Conservation (phyloP, 2,113 vertebrate genomes). For the Syrmaticus mikado region DNA sequence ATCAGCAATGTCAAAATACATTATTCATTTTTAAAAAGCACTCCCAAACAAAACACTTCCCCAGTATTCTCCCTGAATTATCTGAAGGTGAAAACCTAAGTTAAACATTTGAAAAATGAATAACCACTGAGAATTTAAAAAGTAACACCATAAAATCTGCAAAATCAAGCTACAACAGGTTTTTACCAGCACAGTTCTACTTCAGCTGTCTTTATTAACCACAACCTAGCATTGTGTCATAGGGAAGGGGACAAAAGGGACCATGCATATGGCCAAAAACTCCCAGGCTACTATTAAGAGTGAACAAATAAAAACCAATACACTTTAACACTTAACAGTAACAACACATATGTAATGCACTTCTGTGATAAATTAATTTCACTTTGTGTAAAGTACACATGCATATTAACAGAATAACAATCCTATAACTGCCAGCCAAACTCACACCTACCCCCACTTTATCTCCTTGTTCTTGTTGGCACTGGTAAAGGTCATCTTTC, state of each 20-base stretch:
- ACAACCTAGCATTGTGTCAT: neutral
- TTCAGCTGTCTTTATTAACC: neutral
- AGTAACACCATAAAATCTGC: neutral
- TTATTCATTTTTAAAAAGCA: neutral
- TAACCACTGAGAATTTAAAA: neutral
- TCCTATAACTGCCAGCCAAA: neutral
- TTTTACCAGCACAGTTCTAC: neutral
- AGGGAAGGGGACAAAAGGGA: neutral
- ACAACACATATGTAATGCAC: neutral
- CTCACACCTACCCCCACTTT: constrained; percentile 68
- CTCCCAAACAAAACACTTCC: neutral
- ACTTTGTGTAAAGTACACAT: neutral
- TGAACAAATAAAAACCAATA: neutral
- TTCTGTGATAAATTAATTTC: neutral
- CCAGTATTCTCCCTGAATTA: neutral
- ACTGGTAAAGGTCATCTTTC: constrained; percentile 77
- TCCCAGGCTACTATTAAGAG: neutral
- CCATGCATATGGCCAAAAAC: neutral
- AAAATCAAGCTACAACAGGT: neutral
- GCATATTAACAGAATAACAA: neutral
- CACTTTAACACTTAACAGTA: neutral
- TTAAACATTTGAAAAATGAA: neutral
- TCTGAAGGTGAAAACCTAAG: neutral
- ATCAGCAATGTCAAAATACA: neutral
- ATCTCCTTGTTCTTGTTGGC: constrained; percentile 75